Base-by-base conservation (phyloP, 2,797 vertebrate genomes). In the Synaphobranchus kaupii region DNA sequence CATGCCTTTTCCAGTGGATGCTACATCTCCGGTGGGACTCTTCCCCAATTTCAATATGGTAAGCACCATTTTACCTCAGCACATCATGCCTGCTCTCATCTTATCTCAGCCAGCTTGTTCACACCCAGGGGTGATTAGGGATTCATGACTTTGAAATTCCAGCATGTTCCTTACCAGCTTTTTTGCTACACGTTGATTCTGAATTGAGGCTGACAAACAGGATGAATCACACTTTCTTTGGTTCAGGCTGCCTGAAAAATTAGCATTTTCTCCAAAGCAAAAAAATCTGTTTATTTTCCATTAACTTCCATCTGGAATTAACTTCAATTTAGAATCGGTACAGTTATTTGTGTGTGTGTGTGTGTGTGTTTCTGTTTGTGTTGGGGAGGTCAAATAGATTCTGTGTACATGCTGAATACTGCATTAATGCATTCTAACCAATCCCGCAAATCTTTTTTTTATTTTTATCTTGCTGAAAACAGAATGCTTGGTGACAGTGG, bases 1-100 rank as follows among this genome's bases (percentile, higher is more conserved):
- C 93, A 93, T 99, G 95, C 92, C 97, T 56, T 98, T 98, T 92
- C 96, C 97, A 22, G 93, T 98, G 90, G 98, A 98, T 92, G 96
- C 94, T 54, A 94, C 95, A 83, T 96, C 97, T 83, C 96, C 97
- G 85, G 97, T 97, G 78, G 97, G 98, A 89, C 97, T 99, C 91
- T 99, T 99, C 92, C 97, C 98, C 93, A 98, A 99, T 95, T 99
- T 98, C 94, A 98, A 97, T 96, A 97, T 96, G 94, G 98, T 99
- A 95, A 95, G 95, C 95, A 94, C 88, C 89, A 84, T 47, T 85
- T 17, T 50, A 48, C 15, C 34, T 78, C 39, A 7, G 73, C 73
- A 78, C 17, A 22, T 22, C 17, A 22, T 22, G 39, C 39, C 28
- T 25, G 52, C 39, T 22, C 20, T 68, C 39, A 48, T 80, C 44